Conservation (phyloP, 1,140 invertebrate genomes). For the Pinna nobilis region DNA sequence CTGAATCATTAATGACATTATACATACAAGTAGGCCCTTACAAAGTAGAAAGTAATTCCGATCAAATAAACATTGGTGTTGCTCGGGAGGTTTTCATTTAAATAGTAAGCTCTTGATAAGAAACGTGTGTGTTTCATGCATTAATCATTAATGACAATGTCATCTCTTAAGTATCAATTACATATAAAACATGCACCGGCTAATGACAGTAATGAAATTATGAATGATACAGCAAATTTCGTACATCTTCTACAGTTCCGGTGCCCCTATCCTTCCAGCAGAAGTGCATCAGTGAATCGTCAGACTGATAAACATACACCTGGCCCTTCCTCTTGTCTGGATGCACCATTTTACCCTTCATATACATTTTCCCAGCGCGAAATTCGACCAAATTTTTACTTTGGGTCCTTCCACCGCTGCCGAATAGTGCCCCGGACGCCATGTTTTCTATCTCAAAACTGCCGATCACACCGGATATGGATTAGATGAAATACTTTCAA, state of each 20-base stretch:
- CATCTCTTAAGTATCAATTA: too few species aligned
- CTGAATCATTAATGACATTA: too few species aligned
- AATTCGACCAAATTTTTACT: slow-evolving; percentile 96
- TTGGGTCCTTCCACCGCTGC: slow-evolving; percentile 81
- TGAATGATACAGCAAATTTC: slow-evolving; percentile 41
- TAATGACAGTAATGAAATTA: slow-evolving; percentile 19
- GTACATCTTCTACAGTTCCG: slow-evolving; percentile 85
- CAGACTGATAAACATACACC: slow-evolving; percentile 94
- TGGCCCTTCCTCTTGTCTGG: slow-evolving; percentile 97
- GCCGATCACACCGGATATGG: slow-evolving; percentile 2
- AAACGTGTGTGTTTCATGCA: too few species aligned
- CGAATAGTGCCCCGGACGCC: slow-evolving; percentile 73
- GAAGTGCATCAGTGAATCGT: slow-evolving; percentile 97
- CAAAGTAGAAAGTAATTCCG: too few species aligned
- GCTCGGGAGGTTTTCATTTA: too few species aligned
- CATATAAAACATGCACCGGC: not conserved
- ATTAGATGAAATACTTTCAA: too few species aligned
- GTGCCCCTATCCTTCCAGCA: slow-evolving; percentile 96
- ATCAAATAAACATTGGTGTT: too few species aligned
- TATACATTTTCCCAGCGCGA: slow-evolving; percentile 96
- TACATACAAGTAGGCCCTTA: too few species aligned
- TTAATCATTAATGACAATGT: too few species aligned
- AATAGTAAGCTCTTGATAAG: too few species aligned
- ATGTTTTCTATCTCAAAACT: slow-evolving; percentile 60
- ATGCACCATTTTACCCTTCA: slow-evolving; percentile 95